Conservation (phyloP, 2,888 invertebrate genomes). For the Hyposoter dolosus region DNA sequence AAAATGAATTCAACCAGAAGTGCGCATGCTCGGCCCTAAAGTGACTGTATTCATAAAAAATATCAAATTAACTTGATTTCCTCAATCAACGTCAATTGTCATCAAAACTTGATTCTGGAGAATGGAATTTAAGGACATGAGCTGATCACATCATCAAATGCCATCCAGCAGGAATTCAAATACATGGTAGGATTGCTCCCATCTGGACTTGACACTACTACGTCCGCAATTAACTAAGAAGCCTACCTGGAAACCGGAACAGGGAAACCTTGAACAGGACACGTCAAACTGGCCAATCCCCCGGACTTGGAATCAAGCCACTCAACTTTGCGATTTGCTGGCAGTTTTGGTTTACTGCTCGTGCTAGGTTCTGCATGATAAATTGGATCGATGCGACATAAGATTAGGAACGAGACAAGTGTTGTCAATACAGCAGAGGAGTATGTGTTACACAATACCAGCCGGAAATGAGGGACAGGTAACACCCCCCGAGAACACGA, state of each 20-base stretch:
- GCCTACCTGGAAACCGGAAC: constrained; percentile 84
- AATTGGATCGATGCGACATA: constrained; percentile 63
- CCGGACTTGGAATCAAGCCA: constrained; percentile 78
- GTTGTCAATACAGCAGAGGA: constrained; percentile 44
- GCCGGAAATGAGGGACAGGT: constrained; percentile 51
- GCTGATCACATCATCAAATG: too few species aligned
- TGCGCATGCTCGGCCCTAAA: neutral
- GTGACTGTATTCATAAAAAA: neutral
- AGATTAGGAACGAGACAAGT: constrained; percentile 48
- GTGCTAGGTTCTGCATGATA: constrained; percentile 79
- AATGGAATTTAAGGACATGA: too few species aligned
- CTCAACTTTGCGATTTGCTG: constrained; percentile 82
- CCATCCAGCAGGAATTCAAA: too few species aligned
- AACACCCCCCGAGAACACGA: constrained; percentile 51
- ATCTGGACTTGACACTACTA: neutral
- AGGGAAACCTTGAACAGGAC: constrained; percentile 92
- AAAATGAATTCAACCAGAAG: neutral
- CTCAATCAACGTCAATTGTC: neutral
- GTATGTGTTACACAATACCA: constrained; percentile 32
- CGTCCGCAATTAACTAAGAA: neutral
- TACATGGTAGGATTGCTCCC: neutral
- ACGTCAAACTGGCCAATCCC: constrained; percentile 86
- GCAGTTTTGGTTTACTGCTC: constrained; percentile 81
- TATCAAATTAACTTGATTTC: neutral
- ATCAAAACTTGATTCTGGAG: neutral